A percentile compares a stretch with the other conserved stretches of the same genome.
phyloP scores from a whole-genome alignment of 2,888 invertebrate species.

The Acanthosepion pharaonis region DNA sequence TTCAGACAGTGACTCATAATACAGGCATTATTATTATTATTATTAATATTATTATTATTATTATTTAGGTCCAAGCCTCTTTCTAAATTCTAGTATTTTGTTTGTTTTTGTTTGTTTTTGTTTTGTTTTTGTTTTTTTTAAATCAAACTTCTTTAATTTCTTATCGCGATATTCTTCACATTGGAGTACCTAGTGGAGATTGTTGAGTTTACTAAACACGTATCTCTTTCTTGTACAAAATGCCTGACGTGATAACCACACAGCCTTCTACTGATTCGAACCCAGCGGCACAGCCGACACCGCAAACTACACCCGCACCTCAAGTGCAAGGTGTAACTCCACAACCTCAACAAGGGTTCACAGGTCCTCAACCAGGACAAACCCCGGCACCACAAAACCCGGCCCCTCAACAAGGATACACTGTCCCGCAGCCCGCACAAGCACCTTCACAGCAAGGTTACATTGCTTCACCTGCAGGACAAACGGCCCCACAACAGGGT shows the following conservation, averaged over 20 bases:
- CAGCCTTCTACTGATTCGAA: background rate
- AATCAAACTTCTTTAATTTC: no score
- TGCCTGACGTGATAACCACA: background rate
- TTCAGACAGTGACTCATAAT: background rate
- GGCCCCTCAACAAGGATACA: background rate
- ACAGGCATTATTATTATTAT: background rate
- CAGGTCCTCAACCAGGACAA: constrained; percentile 8
- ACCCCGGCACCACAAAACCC: constrained; percentile 49
- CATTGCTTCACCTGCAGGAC: constrained; percentile 47
- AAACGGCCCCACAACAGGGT: background rate
- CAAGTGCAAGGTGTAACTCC: constrained; percentile 42
- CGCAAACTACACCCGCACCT: background rate
- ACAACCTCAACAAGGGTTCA: constrained; percentile 16
- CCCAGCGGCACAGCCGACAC: background rate
- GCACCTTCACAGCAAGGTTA: constrained; percentile 45
- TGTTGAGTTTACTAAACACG: background rate
- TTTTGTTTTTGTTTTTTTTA: no score
- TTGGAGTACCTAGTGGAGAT: background rate
- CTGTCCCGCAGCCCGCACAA: background rate
- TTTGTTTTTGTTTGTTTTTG: no score
- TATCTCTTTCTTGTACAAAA: background rate
- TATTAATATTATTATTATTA: background rate
- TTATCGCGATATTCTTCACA: background rate
- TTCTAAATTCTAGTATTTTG: background rate
- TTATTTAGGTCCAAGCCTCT: background rate